Evolutionary conservation across 2,113 vertebrate genomes (phyloP), one percentile per base, ranked within the genome.

Genomic region (Tupaia tana): DNA sequence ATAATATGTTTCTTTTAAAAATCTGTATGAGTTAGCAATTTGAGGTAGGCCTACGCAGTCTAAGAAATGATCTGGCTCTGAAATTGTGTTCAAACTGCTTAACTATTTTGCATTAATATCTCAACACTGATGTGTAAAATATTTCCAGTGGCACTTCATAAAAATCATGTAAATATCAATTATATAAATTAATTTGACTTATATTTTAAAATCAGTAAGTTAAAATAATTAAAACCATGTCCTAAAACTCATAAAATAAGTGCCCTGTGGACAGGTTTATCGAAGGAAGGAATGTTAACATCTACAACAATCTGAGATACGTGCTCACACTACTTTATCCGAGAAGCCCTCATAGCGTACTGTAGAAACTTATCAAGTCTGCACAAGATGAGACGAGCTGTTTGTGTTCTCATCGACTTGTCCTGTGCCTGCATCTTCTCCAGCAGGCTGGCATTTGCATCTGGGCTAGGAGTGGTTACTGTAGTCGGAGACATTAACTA

Each of bases 341-440:
- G 96, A 34, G 99, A 3, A 0, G 97, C 98, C 78, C 98, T 98
- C 80, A 97, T 93, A 1, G 98, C 95, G 24, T 98, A 97, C 64
- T 98, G 90, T 96, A 99, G 98, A 98, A 99, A 99, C 0, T 86
- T 13, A 80, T 96, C 97, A 77, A 99, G 98, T 22, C 98, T 87
- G 56, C 95, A 90, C 85, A 99, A 98, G 97, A 99, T 98, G 77
- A 98, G 96, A 58, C 99, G 97, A 0, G 94, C 98, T 0, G 77
- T 98, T 70, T 70, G 98, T 97, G 88, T 97, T 98, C 83, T 96
- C 10, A 93, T 89, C 99, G 99, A 99, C 0, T 24, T 54, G 1
- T 69, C 89, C 11, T 87, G 84, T 0, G 97, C 93, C 34, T 92
- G 75, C 58, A 99, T 83, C 22, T 98, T 79, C 13, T 52, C 27